Evolutionary conservation across 2,888 invertebrate genomes (phyloP), one percentile per base, ranked within the genome.

Genomic region (Epirrhoe tristata): DNA sequence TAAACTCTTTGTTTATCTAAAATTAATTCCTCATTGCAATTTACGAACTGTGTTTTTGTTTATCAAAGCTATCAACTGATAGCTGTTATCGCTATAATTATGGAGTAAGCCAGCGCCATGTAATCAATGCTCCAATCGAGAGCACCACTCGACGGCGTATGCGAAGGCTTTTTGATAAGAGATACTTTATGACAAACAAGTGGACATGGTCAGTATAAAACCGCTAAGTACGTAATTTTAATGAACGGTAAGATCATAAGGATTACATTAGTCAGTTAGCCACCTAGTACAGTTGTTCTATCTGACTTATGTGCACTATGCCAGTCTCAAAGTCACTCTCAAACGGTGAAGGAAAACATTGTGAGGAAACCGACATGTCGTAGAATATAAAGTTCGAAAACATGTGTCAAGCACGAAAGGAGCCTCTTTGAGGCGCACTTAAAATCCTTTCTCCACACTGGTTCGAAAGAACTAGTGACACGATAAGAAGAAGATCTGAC

Each of bases 51-150:
- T 39, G 39, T 56, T 56, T 56, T 43, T 10, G 10, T 34, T 43
- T 43, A 57, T 60, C 50, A 31, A 50, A 52, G 56, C 16, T 63
- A 67, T 58, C 68, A 46, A 43, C 36, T 52, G 48, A 53, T 61
- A 65, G 50, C 50, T 1, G 39, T 63, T 64, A 68, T 68, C 64
- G 8, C 14, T 63, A 58, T 48, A 48, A 67, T 67, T 43, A 65
- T 32, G 16, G 7, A 50, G 46, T 55, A 14, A 58, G 57, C 58
- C 64, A 58, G 63, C 66, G 58, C 60, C 66, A 66, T 66, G 36
- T 55, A 69, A 71, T 71, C 67, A 63, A 51, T 58, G 51, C 69
- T 67, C 43, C 60, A 67, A 56, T 65, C n/a, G 46, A 65, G 63
- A 58, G 60, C 57, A 43, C 46, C 64, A 61, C 68, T 68, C 52